Conservation (phyloP, 2,797 vertebrate genomes). For the Gymnodraco acuticeps region DNA sequence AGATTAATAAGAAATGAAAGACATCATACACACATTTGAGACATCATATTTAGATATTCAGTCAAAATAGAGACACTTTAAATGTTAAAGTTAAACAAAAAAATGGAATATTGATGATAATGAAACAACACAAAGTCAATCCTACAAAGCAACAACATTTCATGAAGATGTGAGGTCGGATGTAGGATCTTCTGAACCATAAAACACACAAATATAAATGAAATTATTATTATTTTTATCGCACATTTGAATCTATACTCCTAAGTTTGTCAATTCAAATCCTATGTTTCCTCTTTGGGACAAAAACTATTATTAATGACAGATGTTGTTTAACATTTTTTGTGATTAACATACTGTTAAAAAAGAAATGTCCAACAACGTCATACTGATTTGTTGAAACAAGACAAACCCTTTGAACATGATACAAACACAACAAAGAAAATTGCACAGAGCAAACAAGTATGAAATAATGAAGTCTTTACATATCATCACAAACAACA, state of each 20-base stretch:
- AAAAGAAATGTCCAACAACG: background rate
- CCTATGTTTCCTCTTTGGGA: background rate
- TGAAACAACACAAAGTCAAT: background rate
- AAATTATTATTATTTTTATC: background rate
- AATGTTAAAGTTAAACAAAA: conserved; percentile 8
- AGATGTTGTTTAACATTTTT: background rate
- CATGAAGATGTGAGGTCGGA: too few relatives aligned
- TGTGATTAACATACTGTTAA: background rate
- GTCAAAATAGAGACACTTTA: background rate
- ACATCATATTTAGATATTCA: conserved; percentile 49
- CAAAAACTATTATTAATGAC: background rate
- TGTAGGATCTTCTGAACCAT: too few relatives aligned
- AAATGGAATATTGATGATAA: background rate
- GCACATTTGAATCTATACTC: background rate
- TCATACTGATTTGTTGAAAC: background rate
- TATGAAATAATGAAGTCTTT: conserved; percentile 8
- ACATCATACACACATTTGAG: conserved; percentile 33
- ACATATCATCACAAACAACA: conserved; percentile 13
- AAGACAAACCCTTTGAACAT: background rate
- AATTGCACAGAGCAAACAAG: conserved; percentile 2
- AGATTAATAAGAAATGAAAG: conserved; percentile 43
- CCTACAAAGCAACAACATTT: background rate
- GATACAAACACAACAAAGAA: background rate
- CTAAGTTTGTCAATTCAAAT: background rate
- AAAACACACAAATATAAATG: too few relatives aligned